Evolutionary conservation across 2,888 invertebrate genomes (phyloP), one percentile per base, ranked within the genome.

Genomic region (Eudemis profundana): DNA sequence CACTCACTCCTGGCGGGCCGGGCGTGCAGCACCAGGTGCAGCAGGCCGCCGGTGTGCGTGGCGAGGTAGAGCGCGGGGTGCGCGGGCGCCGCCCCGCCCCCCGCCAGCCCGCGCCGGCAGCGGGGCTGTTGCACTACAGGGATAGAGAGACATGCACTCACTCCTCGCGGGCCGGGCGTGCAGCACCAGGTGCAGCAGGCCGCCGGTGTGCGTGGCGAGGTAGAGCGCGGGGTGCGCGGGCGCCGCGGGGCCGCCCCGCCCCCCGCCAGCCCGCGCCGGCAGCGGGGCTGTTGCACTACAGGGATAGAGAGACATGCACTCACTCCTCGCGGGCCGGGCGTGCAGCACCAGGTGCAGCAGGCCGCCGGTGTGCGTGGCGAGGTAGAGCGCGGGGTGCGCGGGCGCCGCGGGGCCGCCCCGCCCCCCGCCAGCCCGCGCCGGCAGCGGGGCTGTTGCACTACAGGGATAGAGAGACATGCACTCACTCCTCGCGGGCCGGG

Each of bases 151-250:
- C 27, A 2, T 29, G 1, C 10, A 33, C 33, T 33, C 33, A 33
- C 33, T 33, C 33, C 33, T 33, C 1, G 33, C 33, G 8, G 33
- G 12, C 8, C 33, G 33, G 8, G 33, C 33, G 33, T 33, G 33
- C 33, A 33, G 33, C 33, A 33, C 33, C 8, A 33, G 33, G 1
- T 33, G 33, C 33, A 33, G 33, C 33, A 33, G 33, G 2, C 33
- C 33, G 33, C 33, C 33, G 33, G 33, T 33, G 33, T 33, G 33
- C 33, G 33, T 23, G 23, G 23, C 33, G 8, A 33, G 33, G 33
- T 33, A 33, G 8, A 33, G 33, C 33, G 33, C 33, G 94, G n/a
- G 95, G 93, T 74, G 81, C 23, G 33, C 33, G 8, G 33, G 33
- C 33, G 33, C 33, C 2, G 33, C 1, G 23, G 5, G 3, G 23